A percentile compares a stretch with the other conserved stretches of the same genome.
These are phyloP conservation scores for Siniperca knerii DNA, from an alignment of 2,113 vertebrate genomes.

Conservation along the genomic window DNA sequence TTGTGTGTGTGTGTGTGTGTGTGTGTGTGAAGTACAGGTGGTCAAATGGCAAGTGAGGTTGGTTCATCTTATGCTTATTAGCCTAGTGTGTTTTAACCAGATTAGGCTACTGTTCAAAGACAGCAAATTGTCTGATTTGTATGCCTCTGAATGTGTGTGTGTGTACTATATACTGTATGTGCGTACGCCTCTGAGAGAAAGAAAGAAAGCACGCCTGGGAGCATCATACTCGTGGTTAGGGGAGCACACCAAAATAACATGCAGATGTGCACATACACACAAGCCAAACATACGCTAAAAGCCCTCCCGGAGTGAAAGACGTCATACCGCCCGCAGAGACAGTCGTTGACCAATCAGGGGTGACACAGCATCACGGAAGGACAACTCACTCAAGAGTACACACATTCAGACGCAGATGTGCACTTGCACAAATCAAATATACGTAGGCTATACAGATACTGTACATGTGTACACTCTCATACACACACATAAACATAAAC, in stretches of 20 bases:
- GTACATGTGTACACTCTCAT: neutral
- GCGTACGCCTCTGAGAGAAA: neutral
- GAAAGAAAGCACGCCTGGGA: constrained; percentile 16
- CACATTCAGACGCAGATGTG: constrained; percentile 34
- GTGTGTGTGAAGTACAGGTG: constrained; percentile 30
- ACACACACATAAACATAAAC: constrained; percentile 7
- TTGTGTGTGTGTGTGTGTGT: neutral
- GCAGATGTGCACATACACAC: neutral
- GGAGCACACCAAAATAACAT: constrained; percentile 31
- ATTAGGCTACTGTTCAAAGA: constrained; percentile 38
- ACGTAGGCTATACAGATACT: neutral
- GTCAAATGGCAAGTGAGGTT: constrained; percentile 58
- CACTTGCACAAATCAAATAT: neutral
- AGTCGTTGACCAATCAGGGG: constrained; percentile 56
- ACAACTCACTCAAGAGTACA: constrained; percentile 30
- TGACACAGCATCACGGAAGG: constrained; percentile 56
- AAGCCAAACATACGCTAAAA: constrained; percentile 46
- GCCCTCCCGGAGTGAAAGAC: constrained; percentile 57
- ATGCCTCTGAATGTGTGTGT: constrained; percentile 4
- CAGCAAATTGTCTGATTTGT: constrained; percentile 51
- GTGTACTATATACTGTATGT: constrained; percentile 12
- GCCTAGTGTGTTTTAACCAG: constrained; percentile 28
- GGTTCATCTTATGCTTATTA: constrained; percentile 59
- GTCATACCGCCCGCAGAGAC: constrained; percentile 55
- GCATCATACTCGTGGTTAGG: constrained; percentile 22